Percentiles rank a stretch among this genome's conserved stretches.
Evolutionary conservation across 2,888 invertebrate genomes (phyloP).

Genomic region (Leptinotarsa peninsularis): DNA sequence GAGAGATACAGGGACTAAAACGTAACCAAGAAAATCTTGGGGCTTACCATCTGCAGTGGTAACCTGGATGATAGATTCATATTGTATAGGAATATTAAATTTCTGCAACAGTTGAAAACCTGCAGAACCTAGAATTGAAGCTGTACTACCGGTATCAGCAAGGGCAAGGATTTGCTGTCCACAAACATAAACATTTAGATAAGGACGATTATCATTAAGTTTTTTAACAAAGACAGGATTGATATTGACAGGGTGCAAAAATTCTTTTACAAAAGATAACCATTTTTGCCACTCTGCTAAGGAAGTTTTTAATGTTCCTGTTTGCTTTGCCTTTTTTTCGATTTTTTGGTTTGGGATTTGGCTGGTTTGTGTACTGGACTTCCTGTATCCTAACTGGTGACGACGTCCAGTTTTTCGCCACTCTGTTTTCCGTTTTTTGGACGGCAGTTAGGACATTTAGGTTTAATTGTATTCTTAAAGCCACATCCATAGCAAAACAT

Average conservation of each 20-base stretch:
- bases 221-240: constrained; percentile 27
- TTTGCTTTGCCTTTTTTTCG: background rate
- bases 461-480: constrained; percentile 4
- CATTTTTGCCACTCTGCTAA: constrained; percentile 11
- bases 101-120: constrained; percentile 6
- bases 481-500: constrained; percentile 29
- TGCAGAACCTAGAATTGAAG: constrained; percentile 20
- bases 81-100: constrained; percentile 20
- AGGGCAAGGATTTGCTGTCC: constrained; percentile 17
- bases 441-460: constrained; percentile 15
- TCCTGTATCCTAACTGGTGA: background rate
- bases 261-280: constrained; percentile 3
- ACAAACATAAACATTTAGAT: constrained; percentile 24
- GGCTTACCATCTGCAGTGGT: constrained; percentile 20
- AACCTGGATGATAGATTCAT: constrained; percentile 11
- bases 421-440: too few relatives aligned
- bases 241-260: background rate
- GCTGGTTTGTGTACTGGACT: constrained; percentile 15
- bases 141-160: constrained; percentile 26
- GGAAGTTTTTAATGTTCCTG: background rate
- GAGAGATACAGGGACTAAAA: background rate
- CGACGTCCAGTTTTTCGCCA: background rate
- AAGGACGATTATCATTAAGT: constrained; percentile 24
- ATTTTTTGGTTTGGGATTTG: background rate
- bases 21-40: constrained; percentile 19